Evolutionary conservation across 2,113 vertebrate species (phyloP).

Genomic region (Cromileptes altivelis): DNA sequence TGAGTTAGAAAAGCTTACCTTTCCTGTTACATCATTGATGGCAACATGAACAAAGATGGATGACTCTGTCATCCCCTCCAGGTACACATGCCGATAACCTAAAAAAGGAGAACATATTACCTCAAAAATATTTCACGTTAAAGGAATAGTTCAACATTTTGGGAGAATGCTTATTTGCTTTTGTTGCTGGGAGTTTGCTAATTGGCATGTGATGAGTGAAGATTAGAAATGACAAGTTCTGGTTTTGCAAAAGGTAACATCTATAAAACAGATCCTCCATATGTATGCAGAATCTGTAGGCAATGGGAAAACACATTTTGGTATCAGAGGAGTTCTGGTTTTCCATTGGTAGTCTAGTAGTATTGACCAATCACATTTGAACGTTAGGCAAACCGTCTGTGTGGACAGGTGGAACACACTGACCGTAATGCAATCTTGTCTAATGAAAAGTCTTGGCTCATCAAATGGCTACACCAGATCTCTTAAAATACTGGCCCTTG

Average conservation of each 20-base stretch:
- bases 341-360: no score
- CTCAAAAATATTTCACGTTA: not conserved
- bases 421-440: no score
- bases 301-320: no score
- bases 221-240: not conserved
- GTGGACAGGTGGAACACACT: no score
- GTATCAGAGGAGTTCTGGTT: no score
- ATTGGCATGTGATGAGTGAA: not conserved
- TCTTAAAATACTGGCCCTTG: no score
- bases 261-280: no score
- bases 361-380: no score
- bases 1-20: constrained; percentile 84
- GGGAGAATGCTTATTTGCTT: not conserved
- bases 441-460: no score
- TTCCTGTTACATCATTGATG: constrained; percentile 90
- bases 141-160: not conserved
- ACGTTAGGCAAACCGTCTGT: no score
- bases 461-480: no score
- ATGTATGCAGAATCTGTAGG: no score
- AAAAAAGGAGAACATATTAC: constrained; percentile 13
- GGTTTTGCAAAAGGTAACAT: not conserved
- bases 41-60: constrained; percentile 97
- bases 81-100: constrained; percentile 97
- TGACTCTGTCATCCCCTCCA: constrained; percentile 95
- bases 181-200: not conserved